A percentile compares a stretch with the other conserved stretches of the same genome.
These are phyloP conservation scores for Intellagama lesueurii DNA, from an alignment of 2,797 vertebrate genomes.

Conservation along the genomic window DNA sequence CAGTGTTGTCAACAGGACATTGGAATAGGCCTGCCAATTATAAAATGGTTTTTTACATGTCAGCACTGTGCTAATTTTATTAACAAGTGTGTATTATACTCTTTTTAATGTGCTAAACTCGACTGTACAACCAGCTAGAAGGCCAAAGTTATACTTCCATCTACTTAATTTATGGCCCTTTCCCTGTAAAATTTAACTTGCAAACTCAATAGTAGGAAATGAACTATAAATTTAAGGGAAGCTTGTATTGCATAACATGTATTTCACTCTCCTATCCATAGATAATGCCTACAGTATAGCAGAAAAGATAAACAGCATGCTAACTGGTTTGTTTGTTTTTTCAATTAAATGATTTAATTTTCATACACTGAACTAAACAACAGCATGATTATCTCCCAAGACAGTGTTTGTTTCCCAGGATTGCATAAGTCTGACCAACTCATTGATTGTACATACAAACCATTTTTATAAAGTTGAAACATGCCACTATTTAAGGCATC, in stretches of 20 bases:
- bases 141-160: conserved; percentile 76
- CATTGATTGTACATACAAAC: background rate
- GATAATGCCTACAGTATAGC: background rate
- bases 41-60: conserved; percentile 79
- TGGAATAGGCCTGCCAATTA: conserved; percentile 76
- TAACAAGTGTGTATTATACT: conserved; percentile 81
- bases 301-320: conserved; percentile 15
- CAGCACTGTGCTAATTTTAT: conserved; percentile 81
- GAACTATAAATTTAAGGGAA: conserved; percentile 76
- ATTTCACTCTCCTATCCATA: conserved; percentile 55
- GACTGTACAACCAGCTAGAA: conserved; percentile 75
- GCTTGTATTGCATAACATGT: conserved; percentile 43
- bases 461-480: background rate
- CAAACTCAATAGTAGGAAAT: conserved; percentile 74
- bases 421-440: background rate
- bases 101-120: conserved; percentile 74
- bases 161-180: conserved; percentile 81
- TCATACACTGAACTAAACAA: background rate
- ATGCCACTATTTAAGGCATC: no score
- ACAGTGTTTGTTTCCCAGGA: background rate
- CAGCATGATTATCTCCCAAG: background rate
- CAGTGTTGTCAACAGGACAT: conserved; percentile 80
- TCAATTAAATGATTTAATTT: background rate
- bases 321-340: conserved; percentile 37
- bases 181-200: conserved; percentile 80